Base-by-base conservation (phyloP, 2,797 vertebrate genomes). In the Mastacembelus armatus region DNA sequence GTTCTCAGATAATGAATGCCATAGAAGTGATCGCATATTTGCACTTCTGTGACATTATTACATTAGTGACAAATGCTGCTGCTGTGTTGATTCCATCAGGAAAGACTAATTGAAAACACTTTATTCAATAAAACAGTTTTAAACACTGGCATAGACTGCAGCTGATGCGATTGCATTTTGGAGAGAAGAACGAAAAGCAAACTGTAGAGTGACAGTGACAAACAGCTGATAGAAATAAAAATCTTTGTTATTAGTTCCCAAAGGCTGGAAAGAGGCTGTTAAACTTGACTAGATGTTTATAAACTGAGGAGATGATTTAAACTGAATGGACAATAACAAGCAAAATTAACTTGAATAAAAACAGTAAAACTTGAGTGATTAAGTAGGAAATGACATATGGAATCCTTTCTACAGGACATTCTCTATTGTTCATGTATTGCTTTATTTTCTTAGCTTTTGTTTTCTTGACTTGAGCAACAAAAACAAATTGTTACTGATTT, bases 11-110 rank as follows among this genome's bases (percentile, higher is more conserved):
- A 70, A 80, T 59, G 22, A 67, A 50, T 44, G 47, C 9, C 27
- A 33, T 0, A 15, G n/a, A 52, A 24, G 33, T 29, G 14, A 71
- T 54, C 30, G 45, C 65, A 45, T 71, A 70, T 81, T 81, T 68
- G 62, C 66, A 68, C 19, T 57, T 35, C 32, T 22, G 22, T 38
- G 39, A 67, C 48, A 48, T 56, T 48, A 64, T 69, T 44, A 33
- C 15, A 60, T 42, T 12, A 29, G 39, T 24, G 29, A 47, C 21
- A 44, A 44, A 12, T 32, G 36, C 27, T 36, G 16, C 36, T 12
- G 26, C 18, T 48, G 44, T 18, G 60, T 24, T 52, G 27, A 71
- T 68, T 73, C 54, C 44, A 52, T 51, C 38, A 45, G 44, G 21
- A 29, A 19, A 10, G 27, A 64, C 51, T 40, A 16, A 36, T 52